Evolutionary conservation across 2,113 vertebrate genomes (phyloP).

Genomic region (Oryzias melastigma): DNA sequence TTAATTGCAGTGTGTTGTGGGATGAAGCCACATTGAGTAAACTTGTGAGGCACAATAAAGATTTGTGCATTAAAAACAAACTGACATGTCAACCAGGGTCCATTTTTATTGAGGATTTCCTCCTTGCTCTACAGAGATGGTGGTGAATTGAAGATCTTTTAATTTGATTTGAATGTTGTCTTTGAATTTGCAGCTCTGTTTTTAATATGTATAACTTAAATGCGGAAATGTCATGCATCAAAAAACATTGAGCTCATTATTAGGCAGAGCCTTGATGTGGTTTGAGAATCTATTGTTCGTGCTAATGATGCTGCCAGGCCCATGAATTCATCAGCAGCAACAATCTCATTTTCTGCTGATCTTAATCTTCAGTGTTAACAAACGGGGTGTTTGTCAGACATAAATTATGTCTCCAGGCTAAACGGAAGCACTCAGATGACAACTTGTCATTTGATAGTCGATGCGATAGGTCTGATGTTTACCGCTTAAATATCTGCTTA

Average conservation of each 20-base stretch:
- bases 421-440: background rate
- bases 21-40: background rate
- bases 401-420: slow-evolving; percentile 5
- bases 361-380: slow-evolving; percentile 17
- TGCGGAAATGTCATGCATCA: background rate
- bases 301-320: slow-evolving; percentile 18
- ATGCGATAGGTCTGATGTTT: background rate
- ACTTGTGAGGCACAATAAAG: slow-evolving; percentile 3
- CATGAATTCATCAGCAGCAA: slow-evolving; percentile 22
- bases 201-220: slow-evolving; percentile 17
- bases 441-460: background rate
- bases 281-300: slow-evolving; percentile 18
- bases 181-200: background rate
- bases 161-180: too few relatives aligned
- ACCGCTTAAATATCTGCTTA: background rate
- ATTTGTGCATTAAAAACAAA: background rate
- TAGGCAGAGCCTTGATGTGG: slow-evolving; percentile 10
- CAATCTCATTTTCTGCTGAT: slow-evolving; percentile 26
- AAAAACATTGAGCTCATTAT: slow-evolving; percentile 13
- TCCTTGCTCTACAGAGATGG: too few relatives aligned
- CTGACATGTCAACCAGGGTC: background rate
- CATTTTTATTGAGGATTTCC: background rate
- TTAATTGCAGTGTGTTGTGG: background rate
- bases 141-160: too few relatives aligned
- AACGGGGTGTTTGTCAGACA: slow-evolving; percentile 17